A percentile compares a stretch with the other conserved stretches of the same genome.
Conservation (phyloP, 2,797 vertebrate genomes). For the Sebastolobus altivelis region DNA sequence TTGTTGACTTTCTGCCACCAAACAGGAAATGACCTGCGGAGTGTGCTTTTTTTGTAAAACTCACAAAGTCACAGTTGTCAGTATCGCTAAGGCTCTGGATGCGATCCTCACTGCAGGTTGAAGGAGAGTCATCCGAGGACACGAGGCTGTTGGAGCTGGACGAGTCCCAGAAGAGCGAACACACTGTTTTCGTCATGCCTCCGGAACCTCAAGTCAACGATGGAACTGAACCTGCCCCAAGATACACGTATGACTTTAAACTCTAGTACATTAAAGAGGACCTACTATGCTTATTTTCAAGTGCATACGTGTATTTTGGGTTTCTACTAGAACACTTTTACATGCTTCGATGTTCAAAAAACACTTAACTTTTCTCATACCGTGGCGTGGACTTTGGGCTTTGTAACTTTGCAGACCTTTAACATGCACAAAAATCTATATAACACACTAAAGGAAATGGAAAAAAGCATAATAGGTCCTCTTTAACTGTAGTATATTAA, state of each 20-base stretch:
- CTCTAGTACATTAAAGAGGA: neutral
- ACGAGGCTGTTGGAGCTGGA: slow-evolving; percentile 93
- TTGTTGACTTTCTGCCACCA: slow-evolving; percentile 16
- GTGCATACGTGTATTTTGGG: too few relatives aligned
- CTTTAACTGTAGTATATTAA: neutral
- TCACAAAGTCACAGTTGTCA: neutral
- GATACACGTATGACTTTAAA: slow-evolving; percentile 87
- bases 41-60: neutral
- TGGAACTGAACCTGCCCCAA: slow-evolving; percentile 81
- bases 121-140: slow-evolving; percentile 92
- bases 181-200: slow-evolving; percentile 96
- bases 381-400: too few relatives aligned
- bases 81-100: slow-evolving; percentile 13
- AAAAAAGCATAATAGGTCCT: too few relatives aligned
- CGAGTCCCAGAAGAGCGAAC: slow-evolving; percentile 97
- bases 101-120: slow-evolving; percentile 84
- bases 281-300: too few relatives aligned
- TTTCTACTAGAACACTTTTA: too few relatives aligned
- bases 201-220: slow-evolving; percentile 90
- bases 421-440: too few relatives aligned
- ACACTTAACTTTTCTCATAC: too few relatives aligned
- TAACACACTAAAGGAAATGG: too few relatives aligned
- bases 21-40: slow-evolving; percentile 11
- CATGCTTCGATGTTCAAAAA: too few relatives aligned
- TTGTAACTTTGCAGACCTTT: too few relatives aligned